phyloP scores from a whole-genome alignment of 37 sponge, comb jelly and placozoan genomes.

The Spongilla lacustris region DNA sequence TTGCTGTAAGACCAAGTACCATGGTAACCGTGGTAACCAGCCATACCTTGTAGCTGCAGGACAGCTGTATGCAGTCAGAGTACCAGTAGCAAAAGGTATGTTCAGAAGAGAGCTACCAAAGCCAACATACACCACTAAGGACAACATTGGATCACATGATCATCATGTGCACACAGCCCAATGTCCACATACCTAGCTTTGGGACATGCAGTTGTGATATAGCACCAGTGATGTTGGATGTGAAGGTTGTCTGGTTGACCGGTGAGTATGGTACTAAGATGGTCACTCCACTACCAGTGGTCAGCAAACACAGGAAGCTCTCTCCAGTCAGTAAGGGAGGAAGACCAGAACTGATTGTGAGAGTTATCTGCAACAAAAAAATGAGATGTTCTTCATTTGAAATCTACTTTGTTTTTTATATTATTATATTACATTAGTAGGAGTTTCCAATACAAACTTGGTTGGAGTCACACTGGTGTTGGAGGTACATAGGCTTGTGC shows the following conservation, averaged over 20 bases:
- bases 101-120: conserved; percentile 23
- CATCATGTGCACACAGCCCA: neutral
- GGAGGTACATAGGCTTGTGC: conserved; percentile 13
- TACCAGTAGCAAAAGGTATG: conserved; percentile 34
- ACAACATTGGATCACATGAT: neutral
- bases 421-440: conserved; percentile 9
- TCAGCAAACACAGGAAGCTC: conserved; percentile 25
- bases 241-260: no score
- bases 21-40: no score
- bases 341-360: conserved; percentile 24
- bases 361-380: conserved; percentile 8
- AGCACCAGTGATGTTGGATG: no score
- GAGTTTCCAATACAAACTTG: conserved; percentile 25
- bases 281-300: no score
- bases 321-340: conserved; percentile 26
- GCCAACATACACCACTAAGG: conserved; percentile 30
- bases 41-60: conserved; percentile 17
- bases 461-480: conserved; percentile 20
- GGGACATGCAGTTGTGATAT: no score
- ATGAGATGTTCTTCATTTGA: neutral
- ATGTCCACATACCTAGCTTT: neutral
- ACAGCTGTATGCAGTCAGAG: conserved; percentile 33
- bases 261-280: no score
- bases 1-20: no score
- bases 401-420: no score